Conservation (phyloP, 2,888 invertebrate species). For the Bhutanitis thaidina region DNA sequence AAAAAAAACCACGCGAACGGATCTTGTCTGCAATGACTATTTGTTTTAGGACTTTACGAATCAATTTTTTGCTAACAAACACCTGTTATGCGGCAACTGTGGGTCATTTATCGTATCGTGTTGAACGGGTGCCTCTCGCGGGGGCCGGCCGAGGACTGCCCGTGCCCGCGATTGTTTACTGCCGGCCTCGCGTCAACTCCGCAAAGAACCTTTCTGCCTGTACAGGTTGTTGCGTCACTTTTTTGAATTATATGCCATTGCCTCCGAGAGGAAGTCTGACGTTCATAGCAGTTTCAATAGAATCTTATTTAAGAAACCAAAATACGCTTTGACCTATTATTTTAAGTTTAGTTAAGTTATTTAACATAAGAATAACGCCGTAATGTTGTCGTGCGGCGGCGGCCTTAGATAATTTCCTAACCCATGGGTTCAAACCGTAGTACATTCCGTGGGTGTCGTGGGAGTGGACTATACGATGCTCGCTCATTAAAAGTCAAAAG, state of each 20-base stretch:
- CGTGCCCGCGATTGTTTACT: constrained; percentile 70
- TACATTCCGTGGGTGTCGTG: no score
- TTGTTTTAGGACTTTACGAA: constrained; percentile 16
- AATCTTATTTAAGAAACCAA: no score
- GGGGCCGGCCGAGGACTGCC: constrained; percentile 66
- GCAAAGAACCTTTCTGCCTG: constrained; percentile 43
- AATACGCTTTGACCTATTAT: no score
- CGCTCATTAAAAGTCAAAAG: no score
- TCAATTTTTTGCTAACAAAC: constrained; percentile 25
- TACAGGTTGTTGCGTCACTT: constrained; percentile 17
- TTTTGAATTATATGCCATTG: constrained; percentile 27
- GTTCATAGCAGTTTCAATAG: no score
- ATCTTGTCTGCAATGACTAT: constrained; percentile 41
- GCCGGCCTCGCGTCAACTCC: constrained; percentile 46
- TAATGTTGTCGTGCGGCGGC: no score
- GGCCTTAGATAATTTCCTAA: no score
- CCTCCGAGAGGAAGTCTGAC: constrained; percentile 33
- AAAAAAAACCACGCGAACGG: constrained; percentile 51
- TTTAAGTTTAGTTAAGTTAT: no score
- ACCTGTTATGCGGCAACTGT: constrained; percentile 41
- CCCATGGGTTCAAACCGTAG: no score
- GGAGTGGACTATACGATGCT: no score
- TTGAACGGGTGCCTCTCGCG: constrained; percentile 52
- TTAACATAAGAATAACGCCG: no score
- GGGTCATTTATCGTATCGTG: constrained; percentile 35